Conservation (phyloP, 1,140 invertebrate species). For the Bombus confusus region DNA sequence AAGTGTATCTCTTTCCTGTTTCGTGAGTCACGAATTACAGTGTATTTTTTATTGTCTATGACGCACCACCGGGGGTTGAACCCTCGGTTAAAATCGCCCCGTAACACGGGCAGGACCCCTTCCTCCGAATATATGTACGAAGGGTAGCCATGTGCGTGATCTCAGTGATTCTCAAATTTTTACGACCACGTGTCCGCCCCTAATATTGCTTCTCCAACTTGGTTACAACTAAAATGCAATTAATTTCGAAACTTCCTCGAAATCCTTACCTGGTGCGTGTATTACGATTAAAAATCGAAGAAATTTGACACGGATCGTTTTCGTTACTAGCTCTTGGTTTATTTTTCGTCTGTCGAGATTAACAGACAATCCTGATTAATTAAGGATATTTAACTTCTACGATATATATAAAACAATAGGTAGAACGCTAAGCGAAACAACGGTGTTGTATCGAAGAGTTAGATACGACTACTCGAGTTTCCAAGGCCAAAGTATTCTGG, state of each 20-base stretch:
- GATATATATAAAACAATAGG: not conserved
- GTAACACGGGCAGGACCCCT: constrained; percentile 14
- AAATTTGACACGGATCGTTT: no score
- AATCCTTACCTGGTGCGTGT: no score
- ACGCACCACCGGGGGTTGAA: constrained; percentile 43
- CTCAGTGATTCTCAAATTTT: constrained; percentile 52
- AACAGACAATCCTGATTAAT: not conserved
- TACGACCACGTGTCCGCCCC: no score
- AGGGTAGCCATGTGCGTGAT: constrained; percentile 44
- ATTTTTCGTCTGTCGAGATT: not conserved
- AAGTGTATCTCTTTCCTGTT: constrained; percentile 29
- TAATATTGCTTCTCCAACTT: not conserved
- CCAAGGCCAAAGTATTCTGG: constrained; percentile 18
- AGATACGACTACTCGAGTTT: not conserved
- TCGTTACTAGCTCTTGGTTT: no score
- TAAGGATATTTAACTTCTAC: not conserved
- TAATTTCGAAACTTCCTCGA: not conserved
- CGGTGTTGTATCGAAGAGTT: not conserved
- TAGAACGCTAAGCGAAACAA: not conserved
- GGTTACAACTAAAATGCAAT: not conserved
- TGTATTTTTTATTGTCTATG: constrained; percentile 55
- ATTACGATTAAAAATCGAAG: no score
- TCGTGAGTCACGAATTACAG: constrained; percentile 61
- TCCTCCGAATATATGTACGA: constrained; percentile 31
- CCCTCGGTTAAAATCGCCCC: constrained; percentile 40